Conservation (phyloP, 2,113 vertebrate species). For the Phrynocephalus versicolor region DNA sequence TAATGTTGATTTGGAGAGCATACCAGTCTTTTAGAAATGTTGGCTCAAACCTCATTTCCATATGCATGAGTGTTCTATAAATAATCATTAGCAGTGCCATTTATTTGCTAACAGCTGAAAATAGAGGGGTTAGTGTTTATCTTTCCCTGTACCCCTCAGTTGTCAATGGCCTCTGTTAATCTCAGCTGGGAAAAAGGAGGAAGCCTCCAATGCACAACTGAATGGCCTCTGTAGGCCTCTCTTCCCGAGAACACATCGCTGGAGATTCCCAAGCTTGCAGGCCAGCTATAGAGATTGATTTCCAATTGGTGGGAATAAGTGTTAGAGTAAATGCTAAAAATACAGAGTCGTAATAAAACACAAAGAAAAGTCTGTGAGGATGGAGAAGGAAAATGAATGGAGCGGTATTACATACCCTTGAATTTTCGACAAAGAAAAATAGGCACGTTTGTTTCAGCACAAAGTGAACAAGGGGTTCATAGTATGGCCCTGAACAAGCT, state of each 20-base stretch:
- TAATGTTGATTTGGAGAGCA: constrained; percentile 10
- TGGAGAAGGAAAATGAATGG: constrained; percentile 14
- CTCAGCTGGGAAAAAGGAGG: constrained; percentile 17
- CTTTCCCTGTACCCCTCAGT: background rate
- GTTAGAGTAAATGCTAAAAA: constrained; percentile 29
- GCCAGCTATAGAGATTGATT: constrained; percentile 2
- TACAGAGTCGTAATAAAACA: constrained; percentile 24
- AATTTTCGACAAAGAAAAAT: constrained; percentile 29
- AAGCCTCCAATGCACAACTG: background rate
- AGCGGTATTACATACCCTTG: constrained; percentile 15
- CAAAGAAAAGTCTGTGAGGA: constrained; percentile 36
- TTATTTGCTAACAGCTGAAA: constrained; percentile 32
- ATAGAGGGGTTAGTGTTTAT: constrained; percentile 27
- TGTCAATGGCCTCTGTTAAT: constrained; percentile 6
- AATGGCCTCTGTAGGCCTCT: background rate
- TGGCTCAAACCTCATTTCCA: constrained; percentile 20
- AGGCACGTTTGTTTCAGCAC: constrained; percentile 14
- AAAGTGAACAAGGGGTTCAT: constrained; percentile 17
- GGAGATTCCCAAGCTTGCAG: constrained; percentile 3
- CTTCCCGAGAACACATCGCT: background rate
- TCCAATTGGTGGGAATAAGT: constrained; percentile 21
- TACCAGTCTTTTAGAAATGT: constrained; percentile 7
- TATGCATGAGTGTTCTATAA: constrained; percentile 12
- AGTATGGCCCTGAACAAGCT: background rate
- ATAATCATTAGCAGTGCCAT: constrained; percentile 15